Evolutionary conservation across 2,797 vertebrate genomes (phyloP).

Genomic region (Sorex maritimensis): DNA sequence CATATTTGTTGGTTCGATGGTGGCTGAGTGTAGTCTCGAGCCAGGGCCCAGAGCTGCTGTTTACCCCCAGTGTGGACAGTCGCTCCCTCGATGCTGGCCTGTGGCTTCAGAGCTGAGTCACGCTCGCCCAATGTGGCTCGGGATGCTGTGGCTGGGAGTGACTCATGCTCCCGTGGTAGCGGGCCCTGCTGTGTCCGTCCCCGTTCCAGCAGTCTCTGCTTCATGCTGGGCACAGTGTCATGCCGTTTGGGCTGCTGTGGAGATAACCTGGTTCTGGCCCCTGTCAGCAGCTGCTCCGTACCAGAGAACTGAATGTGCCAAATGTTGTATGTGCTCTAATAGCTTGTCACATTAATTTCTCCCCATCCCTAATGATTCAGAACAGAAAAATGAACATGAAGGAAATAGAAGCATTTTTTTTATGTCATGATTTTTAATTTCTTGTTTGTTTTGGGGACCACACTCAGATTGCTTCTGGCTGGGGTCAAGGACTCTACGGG

Average conservation of each 20-base stretch:
- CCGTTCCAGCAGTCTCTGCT: not conserved
- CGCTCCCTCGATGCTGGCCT: too few species aligned
- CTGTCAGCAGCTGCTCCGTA: not conserved
- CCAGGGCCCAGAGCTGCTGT: not conserved
- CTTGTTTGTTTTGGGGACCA: not conserved
- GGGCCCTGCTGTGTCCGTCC: not conserved
- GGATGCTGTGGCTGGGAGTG: not conserved
- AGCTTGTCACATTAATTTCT: not conserved
- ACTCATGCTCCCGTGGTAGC: not conserved
- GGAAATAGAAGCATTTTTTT: constrained; percentile 1
- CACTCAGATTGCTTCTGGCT: too few species aligned
- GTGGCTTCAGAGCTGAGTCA: too few species aligned
- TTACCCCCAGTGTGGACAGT: not conserved
- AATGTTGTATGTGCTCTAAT: constrained; percentile 16
- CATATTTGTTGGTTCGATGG: not conserved
- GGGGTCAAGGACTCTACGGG: too few species aligned
- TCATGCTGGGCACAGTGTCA: not conserved
- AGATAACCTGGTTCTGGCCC: not conserved
- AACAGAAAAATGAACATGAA: constrained; percentile 42
- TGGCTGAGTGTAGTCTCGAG: too few species aligned
- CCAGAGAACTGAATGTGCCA: constrained; percentile 33
- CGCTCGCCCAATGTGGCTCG: too few species aligned
- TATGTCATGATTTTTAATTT: not conserved
- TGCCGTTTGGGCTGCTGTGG: not conserved
- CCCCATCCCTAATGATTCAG: not conserved